Evolutionary conservation across 2,888 invertebrate species (phyloP), one percentile per base, ranked within the genome.

Genomic region (Caenorhabditis sp.): DNA sequence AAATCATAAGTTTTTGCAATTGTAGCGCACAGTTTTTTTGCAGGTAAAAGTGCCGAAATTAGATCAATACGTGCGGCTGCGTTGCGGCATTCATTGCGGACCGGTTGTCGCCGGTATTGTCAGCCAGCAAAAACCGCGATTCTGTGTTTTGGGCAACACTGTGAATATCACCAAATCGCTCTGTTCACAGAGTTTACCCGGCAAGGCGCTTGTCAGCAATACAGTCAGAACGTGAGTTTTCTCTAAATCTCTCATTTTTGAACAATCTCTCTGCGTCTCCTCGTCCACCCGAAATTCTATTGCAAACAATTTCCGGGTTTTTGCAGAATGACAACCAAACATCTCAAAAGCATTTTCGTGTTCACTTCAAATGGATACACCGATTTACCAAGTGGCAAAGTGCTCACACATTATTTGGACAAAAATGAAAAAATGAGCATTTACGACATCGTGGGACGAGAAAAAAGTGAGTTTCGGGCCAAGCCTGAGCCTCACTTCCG

Each of bases 51-150:
- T 84, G 1, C 85, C 85, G 12, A 74, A 76, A 54, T 57, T 85
- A 27, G 74, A 83, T n/a, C 73, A 82, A 31, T 78, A 71, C 12
- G 76, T 85, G 2, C 64, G 83, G 62, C 49, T 84, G 19, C 58
- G 83, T 51, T 77, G 83, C 23, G 84, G 81, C 1, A 71, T 85
- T 6, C 83, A 84, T 66, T 77, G 77, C 26, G 85, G 85, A 0
- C 79, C 82, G 6, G 84, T 84, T 8, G 81, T 84, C 10, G 82
- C 81, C 10, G 85, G 85, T 6, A 72, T 85, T 23, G 79, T 84
- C n/a, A 82, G 84, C 59, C 77, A 79, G 53, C 73, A 78, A 27
- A 84, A 83, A 57, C 81, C 82, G 14, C 76, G 82, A 58, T 85
- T 79, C 66, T 80, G 82, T 54, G 82, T 86, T 17, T 76, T 84